Base-by-base conservation (phyloP, 2,797 vertebrate genomes). In the Falco biarmicus region DNA sequence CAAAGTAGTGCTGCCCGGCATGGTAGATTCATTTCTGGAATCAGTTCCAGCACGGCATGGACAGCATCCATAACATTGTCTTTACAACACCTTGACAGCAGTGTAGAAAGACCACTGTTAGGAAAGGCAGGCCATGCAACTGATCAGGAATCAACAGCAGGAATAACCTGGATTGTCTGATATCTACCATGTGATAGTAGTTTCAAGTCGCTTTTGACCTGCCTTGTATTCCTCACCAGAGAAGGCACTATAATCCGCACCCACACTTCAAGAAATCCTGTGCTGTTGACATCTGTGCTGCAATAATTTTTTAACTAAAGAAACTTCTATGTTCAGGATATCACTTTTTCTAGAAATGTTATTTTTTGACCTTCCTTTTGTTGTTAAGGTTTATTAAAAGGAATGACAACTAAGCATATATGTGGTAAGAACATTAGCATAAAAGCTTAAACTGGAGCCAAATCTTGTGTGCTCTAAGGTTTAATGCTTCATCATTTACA, bases 1-100 rank as follows among this genome's bases (percentile, higher is more conserved):
- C 4, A 1, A 69, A 82, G 31, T 10, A 74, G 15, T 0, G 0
- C 50, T 86, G 31, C 31, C 66, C 1, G 1, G 20, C 17, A 28
- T 1, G 4, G 28, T 1, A 78, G 24, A 69, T 6, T 6, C 15
- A 54, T 60, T 65, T 75, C 73, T 70, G 47, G 47, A 75, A 87
- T 60, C 73, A 37, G 15, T 47, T 73, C 39, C 47, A 79, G 56
- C 1, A 1, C 20, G 53, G 37, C 39, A 79, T 14, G 66, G 34
- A 59, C 50, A 89, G 28, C 31, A 69, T 50, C 34, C 12, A 14
- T 65, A 60, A 43, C 12, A 8, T 4, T 12, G 11, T 60, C 56
- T 41, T 74, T 60, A 54, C 16, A 69, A 24, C 39, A 69, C 28
- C 9, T 53, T 60, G 50, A 41, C 64, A 71, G 48, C 34, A 80